Base-by-base conservation (phyloP, 2,888 invertebrate genomes). In the Oeneis ivallda region DNA sequence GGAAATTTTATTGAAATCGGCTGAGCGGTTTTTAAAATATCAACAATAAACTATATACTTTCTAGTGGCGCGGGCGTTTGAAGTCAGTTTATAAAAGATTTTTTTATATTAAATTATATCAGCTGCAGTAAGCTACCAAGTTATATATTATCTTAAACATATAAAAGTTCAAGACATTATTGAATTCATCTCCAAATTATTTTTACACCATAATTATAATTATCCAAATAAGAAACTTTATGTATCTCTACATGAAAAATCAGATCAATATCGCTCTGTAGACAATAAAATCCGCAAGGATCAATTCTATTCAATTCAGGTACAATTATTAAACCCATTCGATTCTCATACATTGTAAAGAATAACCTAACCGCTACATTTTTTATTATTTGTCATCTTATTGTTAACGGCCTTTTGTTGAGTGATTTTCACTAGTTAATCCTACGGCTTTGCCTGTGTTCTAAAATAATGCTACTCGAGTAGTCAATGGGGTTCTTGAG, bases 311-410 rank as follows among this genome's bases (percentile, higher is more conserved):
- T 69, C 34, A 62, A 45, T 65, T 69, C 32, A 41, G 47, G 54
- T 61, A 69, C 17, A 70, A 69, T 63, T 67, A 49, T 41, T 64
- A 68, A 62, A 47, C 77, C 76, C 78, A 83, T 83, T 80, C 80
- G 80, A 83, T 82, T 83, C 83, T 77, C 78, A 80, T 80, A 77
- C 70, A 73, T 79, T 76, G 72, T 73, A 76, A 81, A 82, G 84
- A 84, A 59, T 49, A 82, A 78, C 73, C 69, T 74, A 84, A 87
- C 89, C 88, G 81, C 87, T 85, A 82, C 79, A 78, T 64, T 74
- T 76, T 79, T 79, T 78, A 78, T 73, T 70, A 71, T 74, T 73
- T 75, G 74, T 72, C 72, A 62, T 75, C 76, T 61, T 62, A 65
- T 71, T 70, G 67, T 70, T 64, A 34, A 11, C 15, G 32, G 9